Percentiles rank a stretch among this genome's conserved stretches.
Evolutionary conservation across 1,140 invertebrate genomes (phyloP).

Genomic region (silkworm (Bombyx mori)): DNA sequence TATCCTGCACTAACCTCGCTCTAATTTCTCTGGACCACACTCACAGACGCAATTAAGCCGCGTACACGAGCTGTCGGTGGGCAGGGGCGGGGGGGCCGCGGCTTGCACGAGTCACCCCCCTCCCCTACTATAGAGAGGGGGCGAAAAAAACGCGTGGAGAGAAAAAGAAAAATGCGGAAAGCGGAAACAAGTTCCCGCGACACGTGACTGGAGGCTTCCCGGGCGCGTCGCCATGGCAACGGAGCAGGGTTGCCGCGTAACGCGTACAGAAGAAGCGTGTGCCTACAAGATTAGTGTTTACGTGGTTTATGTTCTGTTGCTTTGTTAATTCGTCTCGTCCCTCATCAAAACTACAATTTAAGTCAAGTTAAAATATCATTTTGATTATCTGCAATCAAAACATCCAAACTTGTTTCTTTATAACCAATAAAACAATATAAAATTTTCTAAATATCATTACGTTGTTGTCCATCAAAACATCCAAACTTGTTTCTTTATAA

Average conservation of each 20-base stretch:
- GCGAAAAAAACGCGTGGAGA: slow-evolving; percentile 51
- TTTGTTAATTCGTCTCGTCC: too few relatives aligned
- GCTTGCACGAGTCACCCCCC: slow-evolving; percentile 11
- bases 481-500: too few relatives aligned
- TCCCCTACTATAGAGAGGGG: slow-evolving; percentile 12
- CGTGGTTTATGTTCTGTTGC: too few relatives aligned
- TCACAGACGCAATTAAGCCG: slow-evolving; percentile 69
- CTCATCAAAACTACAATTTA: too few relatives aligned
- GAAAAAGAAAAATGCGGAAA: slow-evolving; percentile 62
- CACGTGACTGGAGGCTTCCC: slow-evolving; percentile 65
- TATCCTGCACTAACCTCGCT: slow-evolving; percentile 20
- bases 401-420: too few relatives aligned
- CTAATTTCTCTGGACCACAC: slow-evolving; percentile 68
- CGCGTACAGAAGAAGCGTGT: too few relatives aligned
- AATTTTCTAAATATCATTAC: too few relatives aligned
- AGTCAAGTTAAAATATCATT: too few relatives aligned
- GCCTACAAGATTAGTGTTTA: too few relatives aligned
- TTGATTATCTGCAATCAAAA: too few relatives aligned
- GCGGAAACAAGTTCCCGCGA: slow-evolving; percentile 58
- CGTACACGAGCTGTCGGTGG: slow-evolving; percentile 47
- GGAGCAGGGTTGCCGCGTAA: slow-evolving; percentile 20
- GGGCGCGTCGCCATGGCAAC: slow-evolving; percentile 56
- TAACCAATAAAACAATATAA: too few relatives aligned
- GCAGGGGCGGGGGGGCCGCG: slow-evolving; percentile 12
- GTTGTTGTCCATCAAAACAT: too few relatives aligned